Evolutionary conservation across 2,113 vertebrate genomes (phyloP).

Genomic region (Fregetta grallaria): DNA sequence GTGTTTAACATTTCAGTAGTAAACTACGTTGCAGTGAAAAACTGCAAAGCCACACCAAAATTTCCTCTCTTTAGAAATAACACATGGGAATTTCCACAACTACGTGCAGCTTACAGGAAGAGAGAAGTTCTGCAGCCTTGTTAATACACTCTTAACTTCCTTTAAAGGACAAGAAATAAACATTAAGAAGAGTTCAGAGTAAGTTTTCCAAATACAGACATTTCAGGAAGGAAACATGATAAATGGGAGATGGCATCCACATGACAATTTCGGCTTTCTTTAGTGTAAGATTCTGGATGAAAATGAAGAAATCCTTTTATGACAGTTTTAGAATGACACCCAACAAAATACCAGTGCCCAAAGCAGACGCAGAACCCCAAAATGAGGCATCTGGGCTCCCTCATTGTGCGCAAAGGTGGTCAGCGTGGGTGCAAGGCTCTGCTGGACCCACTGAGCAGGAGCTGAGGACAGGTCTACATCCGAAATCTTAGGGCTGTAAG

Average conservation of each 20-base stretch:
- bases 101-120: neutral
- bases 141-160: neutral
- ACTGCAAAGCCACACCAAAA: neutral
- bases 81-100: neutral
- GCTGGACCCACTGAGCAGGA: neutral
- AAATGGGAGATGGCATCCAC: neutral
- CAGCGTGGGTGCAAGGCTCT: neutral
- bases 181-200: neutral
- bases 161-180: neutral
- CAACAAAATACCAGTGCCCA: neutral
- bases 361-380: neutral
- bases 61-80: neutral
- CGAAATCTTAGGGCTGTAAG: neutral
- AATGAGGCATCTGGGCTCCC: neutral
- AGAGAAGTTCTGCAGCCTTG: neutral
- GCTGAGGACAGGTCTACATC: neutral
- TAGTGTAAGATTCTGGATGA: neutral
- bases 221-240: neutral
- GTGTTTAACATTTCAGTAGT: neutral
- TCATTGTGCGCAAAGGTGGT: accelerated
- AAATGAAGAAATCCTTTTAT: neutral
- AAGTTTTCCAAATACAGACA: neutral
- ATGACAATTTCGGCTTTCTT: neutral
- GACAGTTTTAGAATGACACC: neutral
- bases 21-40: neutral